These are phyloP conservation scores for Galemys pyrenaicus DNA, from an alignment of 2,113 vertebrate genomes.

Conservation along the genomic window DNA sequence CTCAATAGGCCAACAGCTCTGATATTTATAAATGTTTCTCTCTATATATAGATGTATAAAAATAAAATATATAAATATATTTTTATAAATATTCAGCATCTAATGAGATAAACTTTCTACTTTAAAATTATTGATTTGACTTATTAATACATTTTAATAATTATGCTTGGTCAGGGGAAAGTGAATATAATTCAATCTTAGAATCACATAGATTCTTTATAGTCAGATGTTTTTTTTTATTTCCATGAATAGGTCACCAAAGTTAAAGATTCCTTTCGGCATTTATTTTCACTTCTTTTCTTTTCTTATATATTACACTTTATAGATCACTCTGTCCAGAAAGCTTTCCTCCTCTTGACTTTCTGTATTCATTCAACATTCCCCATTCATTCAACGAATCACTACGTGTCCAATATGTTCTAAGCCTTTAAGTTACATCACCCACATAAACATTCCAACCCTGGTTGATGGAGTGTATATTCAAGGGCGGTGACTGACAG, in stretches of 20 bases:
- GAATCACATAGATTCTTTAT: not conserved
- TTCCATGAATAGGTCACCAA: not conserved
- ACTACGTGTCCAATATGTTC: accelerated
- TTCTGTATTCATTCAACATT: not conserved
- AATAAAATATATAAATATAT: too few relatives aligned
- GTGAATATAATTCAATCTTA: not conserved
- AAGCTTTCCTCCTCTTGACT: not conserved
- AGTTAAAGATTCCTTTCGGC: not conserved
- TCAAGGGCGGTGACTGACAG: not conserved
- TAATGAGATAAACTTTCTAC: too few relatives aligned
- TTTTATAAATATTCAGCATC: too few relatives aligned
- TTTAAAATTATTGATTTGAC: too few relatives aligned
- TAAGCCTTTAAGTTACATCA: not conserved
- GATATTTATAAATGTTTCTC: too few relatives aligned
- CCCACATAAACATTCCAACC: not conserved
- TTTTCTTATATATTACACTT: not conserved
- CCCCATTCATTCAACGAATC: not conserved
- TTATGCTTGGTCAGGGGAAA: not conserved
- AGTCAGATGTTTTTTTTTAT: not conserved
- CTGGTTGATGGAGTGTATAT: not conserved
- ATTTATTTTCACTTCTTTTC: not conserved
- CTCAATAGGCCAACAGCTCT: too few relatives aligned
- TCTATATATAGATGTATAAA: too few relatives aligned
- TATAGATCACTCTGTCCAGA: not conserved
- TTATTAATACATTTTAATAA: too few relatives aligned